phyloP scores from a whole-genome alignment of 1,140 invertebrate species.

The Campodea augens region DNA sequence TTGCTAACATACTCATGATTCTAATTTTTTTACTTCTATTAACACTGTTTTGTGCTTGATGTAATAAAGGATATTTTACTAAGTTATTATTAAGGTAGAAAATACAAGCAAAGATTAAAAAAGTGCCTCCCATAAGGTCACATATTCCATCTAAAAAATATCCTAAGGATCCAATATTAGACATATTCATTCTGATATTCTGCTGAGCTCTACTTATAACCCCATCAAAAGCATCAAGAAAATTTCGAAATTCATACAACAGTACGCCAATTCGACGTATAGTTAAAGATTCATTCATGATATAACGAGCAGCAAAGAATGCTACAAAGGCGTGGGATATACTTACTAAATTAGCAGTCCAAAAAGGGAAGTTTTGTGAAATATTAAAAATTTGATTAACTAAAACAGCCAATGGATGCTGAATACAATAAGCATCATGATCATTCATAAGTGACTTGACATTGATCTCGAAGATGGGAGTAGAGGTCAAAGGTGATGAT shows the following conservation, averaged over 20 bases:
- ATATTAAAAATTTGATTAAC: not conserved
- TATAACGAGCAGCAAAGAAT: conserved; percentile 14
- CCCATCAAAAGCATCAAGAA: conserved; percentile 21
- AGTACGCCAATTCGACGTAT: conserved; percentile 18
- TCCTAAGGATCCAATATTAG: not conserved
- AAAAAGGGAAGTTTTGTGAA: conserved; percentile 11
- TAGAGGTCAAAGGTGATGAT: not conserved
- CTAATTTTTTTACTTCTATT: no score
- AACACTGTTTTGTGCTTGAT: no score
- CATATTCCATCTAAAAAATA: conserved; percentile 13
- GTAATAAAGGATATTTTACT: not conserved
- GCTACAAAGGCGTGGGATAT: conserved; percentile 18
- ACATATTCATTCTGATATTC: conserved; percentile 4
- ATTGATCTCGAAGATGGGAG: conserved; percentile 11
- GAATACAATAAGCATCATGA: conserved; percentile 14
- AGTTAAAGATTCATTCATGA: conserved; percentile 14
- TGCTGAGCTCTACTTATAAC: conserved; percentile 16
- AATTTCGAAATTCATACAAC: conserved; percentile 18
- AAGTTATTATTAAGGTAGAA: conserved; percentile 11
- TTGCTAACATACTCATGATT: not conserved
- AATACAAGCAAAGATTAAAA: conserved; percentile 8
- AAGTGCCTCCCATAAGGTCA: conserved; percentile 10
- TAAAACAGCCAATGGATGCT: conserved; percentile 9
- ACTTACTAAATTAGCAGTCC: conserved; percentile 21
- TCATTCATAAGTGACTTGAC: conserved; percentile 13